Conservation (phyloP, 2,888 invertebrate genomes). For the Microctonus brassicae region DNA sequence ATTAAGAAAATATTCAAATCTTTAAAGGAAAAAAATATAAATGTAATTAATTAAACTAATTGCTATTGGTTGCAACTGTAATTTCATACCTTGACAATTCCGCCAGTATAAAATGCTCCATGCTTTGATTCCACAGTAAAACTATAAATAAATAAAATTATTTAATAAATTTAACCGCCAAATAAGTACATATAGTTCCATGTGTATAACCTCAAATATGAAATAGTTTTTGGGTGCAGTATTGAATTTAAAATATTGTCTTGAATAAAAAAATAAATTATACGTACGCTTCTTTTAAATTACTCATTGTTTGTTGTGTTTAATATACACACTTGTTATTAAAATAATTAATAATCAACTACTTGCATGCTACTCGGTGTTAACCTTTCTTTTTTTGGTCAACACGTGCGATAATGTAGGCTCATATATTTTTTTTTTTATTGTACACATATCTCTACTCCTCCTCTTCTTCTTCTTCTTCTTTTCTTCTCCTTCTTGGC, state of each 20-base stretch:
- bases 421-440: too few species aligned
- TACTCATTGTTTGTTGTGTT: background rate
- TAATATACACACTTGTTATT: background rate
- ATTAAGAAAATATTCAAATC: constrained; percentile 28
- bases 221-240: background rate
- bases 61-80: too few species aligned
- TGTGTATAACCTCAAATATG: background rate
- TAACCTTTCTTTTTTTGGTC: too few species aligned
- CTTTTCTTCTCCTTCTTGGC: too few species aligned
- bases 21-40: too few species aligned
- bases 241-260: background rate
- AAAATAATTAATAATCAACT: background rate
- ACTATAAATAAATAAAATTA: constrained; percentile 68
- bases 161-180: background rate
- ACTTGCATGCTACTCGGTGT: too few species aligned
- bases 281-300: constrained; percentile 19
- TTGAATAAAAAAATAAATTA: background rate
- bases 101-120: constrained; percentile 87
- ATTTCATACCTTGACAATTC: constrained; percentile 74
- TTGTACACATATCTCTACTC: too few species aligned
- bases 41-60: too few species aligned
- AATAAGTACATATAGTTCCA: background rate
- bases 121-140: constrained; percentile 81
- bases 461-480: too few species aligned
- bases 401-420: too few species aligned